Conservation (phyloP, 2,888 invertebrate genomes). For the Endomychus coccineus region DNA sequence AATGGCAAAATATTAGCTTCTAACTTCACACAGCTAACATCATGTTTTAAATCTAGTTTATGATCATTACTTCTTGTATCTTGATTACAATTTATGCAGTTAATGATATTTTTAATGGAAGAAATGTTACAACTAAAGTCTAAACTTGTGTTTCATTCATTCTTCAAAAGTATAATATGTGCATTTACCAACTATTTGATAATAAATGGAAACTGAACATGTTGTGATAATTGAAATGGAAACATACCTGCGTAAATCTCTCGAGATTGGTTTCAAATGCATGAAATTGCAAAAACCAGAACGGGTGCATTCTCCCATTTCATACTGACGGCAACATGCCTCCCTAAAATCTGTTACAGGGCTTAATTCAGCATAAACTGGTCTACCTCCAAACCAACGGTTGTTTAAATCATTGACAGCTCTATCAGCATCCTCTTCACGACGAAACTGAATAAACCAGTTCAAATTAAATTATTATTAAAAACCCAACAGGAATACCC, state of each 20-base stretch:
- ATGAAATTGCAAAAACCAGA: slow-evolving; percentile 99
- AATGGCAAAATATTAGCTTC: too few relatives aligned
- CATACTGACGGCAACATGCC: slow-evolving; percentile 98
- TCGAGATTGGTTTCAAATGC: slow-evolving; percentile 97
- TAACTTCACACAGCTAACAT: too few relatives aligned
- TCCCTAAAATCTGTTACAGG: slow-evolving; percentile 99
- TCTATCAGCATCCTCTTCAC: slow-evolving; percentile 97
- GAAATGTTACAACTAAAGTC: slow-evolving; percentile 1
- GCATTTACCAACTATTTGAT: slow-evolving; percentile 4
- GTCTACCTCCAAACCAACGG: slow-evolving; percentile 97
- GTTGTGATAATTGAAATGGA: too few relatives aligned
- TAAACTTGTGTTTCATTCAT: too few relatives aligned
- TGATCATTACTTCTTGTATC: too few relatives aligned
- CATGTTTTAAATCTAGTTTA: too few relatives aligned
- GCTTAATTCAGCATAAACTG: slow-evolving; percentile 95
- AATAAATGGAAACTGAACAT: too few relatives aligned
- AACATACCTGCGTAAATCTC: slow-evolving; percentile 76
- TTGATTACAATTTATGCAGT: too few relatives aligned
- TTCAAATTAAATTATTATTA: too few relatives aligned
- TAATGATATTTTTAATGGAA: too few relatives aligned
- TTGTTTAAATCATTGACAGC: slow-evolving; percentile 96
- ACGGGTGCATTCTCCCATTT: slow-evolving; percentile 98
- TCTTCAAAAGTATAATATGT: slow-evolving; percentile 8
- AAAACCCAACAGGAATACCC: too few relatives aligned
- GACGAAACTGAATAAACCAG: slow-evolving; percentile 64